These are phyloP conservation scores for Enteromius treurensis DNA, from an alignment of 2,797 vertebrate genomes.

Conservation along the genomic window DNA sequence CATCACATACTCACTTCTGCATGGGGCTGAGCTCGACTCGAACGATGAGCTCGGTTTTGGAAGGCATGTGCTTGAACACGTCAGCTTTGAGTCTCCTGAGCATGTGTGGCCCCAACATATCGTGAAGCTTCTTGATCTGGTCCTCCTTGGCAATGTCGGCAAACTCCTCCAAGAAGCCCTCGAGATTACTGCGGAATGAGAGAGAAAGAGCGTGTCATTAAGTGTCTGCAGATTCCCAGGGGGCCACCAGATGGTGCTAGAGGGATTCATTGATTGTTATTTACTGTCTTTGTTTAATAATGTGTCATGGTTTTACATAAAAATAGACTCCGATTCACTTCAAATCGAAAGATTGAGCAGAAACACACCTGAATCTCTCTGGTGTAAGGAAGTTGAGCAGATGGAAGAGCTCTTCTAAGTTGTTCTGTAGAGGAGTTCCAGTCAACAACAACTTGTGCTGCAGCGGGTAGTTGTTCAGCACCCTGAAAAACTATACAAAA, in stretches of 20 bases:
- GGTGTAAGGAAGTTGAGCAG: slow-evolving; percentile 97
- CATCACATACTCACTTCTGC: slow-evolving; percentile 89
- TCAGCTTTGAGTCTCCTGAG: slow-evolving; percentile 95
- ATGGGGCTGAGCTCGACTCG: slow-evolving; percentile 95
- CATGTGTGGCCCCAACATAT: slow-evolving; percentile 99
- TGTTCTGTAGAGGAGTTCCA: slow-evolving; percentile 96
- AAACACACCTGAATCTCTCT: slow-evolving; percentile 92
- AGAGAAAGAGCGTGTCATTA: background rate
- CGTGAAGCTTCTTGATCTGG: slow-evolving; percentile 98
- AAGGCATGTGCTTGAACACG: slow-evolving; percentile 99
- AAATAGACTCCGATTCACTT: too few species aligned
- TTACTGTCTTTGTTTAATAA: too few species aligned
- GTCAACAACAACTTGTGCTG: slow-evolving; percentile 96
- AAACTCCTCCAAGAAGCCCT: slow-evolving; percentile 97
- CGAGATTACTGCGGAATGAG: slow-evolving; percentile 84
- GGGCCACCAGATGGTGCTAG: background rate
- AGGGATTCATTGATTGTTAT: background rate
- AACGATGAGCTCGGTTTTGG: slow-evolving; percentile 97
- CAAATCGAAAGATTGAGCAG: too few species aligned
- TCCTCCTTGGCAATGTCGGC: slow-evolving; percentile 98
- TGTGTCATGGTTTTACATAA: too few species aligned
- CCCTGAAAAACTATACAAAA: slow-evolving; percentile 88
- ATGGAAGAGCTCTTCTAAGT: slow-evolving; percentile 96
- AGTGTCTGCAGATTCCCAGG: background rate
- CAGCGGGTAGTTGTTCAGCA: slow-evolving; percentile 94